phyloP scores from a whole-genome alignment of 2,113 vertebrate species.

The Oxygymnocypris stewartii region DNA sequence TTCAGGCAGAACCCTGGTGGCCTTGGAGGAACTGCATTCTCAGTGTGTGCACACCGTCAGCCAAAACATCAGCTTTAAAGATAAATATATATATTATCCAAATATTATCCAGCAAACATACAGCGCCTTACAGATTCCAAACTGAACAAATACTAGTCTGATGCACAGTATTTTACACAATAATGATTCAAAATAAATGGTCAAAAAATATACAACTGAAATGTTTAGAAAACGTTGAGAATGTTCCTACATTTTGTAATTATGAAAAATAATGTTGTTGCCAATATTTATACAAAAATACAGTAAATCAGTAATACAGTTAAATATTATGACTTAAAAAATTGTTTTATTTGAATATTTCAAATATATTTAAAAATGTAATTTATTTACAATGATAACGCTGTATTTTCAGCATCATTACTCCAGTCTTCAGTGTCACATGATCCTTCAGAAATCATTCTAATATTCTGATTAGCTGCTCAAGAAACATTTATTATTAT shows the following conservation, averaged over 20 bases:
- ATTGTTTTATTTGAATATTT: background rate
- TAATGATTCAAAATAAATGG: no score
- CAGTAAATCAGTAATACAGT: background rate
- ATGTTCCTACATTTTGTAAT: background rate
- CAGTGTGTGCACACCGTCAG: background rate
- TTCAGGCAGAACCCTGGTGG: slow-evolving; percentile 39
- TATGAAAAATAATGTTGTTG: no score
- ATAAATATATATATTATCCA: no score
- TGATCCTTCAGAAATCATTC: background rate
- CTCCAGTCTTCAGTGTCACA: background rate
- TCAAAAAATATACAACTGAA: background rate
- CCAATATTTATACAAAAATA: no score
- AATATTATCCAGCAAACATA: no score
- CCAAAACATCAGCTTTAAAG: slow-evolving; percentile 18
- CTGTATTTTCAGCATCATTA: background rate
- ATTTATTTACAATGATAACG: background rate
- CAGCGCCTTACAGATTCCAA: background rate
- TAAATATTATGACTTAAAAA: background rate
- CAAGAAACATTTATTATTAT: background rate
- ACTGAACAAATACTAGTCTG: background rate
- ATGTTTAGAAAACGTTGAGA: background rate
- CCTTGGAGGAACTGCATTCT: slow-evolving; percentile 10
- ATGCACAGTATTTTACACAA: background rate
- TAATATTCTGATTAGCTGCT: background rate
- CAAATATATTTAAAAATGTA: background rate